phyloP scores from a whole-genome alignment of 2,888 invertebrate genomes.

The Druceiella hillmani region DNA sequence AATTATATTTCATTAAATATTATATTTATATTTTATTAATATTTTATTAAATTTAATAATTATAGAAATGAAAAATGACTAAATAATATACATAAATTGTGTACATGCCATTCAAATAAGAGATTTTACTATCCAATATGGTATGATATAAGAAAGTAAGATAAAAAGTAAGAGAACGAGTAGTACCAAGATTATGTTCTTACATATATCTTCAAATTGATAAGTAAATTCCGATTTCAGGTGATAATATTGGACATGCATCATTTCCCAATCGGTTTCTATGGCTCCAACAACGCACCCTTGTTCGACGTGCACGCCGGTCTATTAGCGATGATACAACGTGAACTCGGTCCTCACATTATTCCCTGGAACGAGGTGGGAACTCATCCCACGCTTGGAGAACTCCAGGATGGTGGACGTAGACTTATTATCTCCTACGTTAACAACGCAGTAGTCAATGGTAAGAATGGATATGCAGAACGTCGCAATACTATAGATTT shows the following conservation, averaged over 20 bases:
- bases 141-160: no score
- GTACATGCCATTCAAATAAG: no score
- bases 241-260: slow-evolving; percentile 77
- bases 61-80: no score
- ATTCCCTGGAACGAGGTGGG: slow-evolving; percentile 40
- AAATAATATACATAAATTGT: no score
- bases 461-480: no score
- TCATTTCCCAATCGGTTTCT: slow-evolving; percentile 68
- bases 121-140: no score
- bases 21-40: no score
- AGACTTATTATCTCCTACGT: slow-evolving; percentile 53
- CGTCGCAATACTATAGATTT: no score
- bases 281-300: slow-evolving; percentile 39
- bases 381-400: slow-evolving; percentile 43
- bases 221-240: slow-evolving; percentile 30
- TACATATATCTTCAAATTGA: no score
- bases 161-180: neutral
- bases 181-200: no score
- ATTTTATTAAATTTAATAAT: no score
- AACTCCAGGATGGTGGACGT: slow-evolving; percentile 41
- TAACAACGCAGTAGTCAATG: slow-evolving; percentile 40
- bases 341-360: slow-evolving; percentile 52
- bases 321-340: slow-evolving; percentile 48
- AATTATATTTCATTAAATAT: no score
- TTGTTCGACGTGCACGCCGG: slow-evolving; percentile 48